phyloP scores from a whole-genome alignment of 1,140 invertebrate species.

The Leguminivora glycinivorella region DNA sequence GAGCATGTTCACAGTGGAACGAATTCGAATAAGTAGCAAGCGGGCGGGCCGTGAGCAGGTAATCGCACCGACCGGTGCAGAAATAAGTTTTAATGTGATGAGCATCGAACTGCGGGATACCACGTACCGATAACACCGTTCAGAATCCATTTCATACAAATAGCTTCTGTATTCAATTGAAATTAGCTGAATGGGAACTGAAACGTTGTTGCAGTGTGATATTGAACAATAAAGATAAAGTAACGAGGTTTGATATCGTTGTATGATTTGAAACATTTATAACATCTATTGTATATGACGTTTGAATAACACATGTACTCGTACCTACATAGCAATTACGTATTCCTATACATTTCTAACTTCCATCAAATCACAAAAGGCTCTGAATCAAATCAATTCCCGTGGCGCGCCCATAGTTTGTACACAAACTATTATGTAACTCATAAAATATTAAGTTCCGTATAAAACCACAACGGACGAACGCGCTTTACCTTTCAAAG shows the following conservation, averaged over 20 bases:
- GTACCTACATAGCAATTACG: neutral
- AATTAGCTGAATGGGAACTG: constrained; percentile 4
- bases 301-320: neutral
- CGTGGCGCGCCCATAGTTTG: constrained; percentile 44
- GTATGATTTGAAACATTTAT: neutral
- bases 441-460: constrained; percentile 71
- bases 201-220: neutral
- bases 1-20: constrained; percentile 63
- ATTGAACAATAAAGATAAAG: neutral
- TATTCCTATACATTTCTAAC: constrained; percentile 10
- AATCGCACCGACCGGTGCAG: constrained; percentile 56
- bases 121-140: constrained; percentile 28
- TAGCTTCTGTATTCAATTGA: constrained; percentile 9
- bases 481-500: constrained; percentile 61
- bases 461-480: constrained; percentile 64
- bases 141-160: constrained; percentile 8
- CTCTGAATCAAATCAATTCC: constrained; percentile 43
- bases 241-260: neutral
- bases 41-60: constrained; percentile 44
- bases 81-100: constrained; percentile 57
- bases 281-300: neutral
- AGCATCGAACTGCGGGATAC: constrained; percentile 37
- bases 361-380: constrained; percentile 34
- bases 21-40: constrained; percentile 52
- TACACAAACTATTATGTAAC: constrained; percentile 65